Percentiles rank a stretch among this genome's conserved stretches.
These are phyloP conservation scores for Mylabris phalerata DNA, from an alignment of 1,140 invertebrate species.

Conservation along the genomic window DNA sequence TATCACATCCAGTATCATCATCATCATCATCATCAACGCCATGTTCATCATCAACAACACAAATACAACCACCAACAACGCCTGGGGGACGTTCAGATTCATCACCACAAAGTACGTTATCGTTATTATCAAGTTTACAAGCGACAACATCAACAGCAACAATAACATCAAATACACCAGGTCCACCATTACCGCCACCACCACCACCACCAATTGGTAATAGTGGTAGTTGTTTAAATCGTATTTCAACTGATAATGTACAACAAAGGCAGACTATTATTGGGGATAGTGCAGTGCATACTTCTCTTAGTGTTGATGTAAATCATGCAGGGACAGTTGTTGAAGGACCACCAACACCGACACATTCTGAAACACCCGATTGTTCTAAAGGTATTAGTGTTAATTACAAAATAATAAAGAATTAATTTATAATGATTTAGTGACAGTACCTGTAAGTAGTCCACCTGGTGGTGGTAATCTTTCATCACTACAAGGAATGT, in stretches of 20 bases:
- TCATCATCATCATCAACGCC: conserved; percentile 3
- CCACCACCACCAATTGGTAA: not conserved
- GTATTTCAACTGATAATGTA: not conserved
- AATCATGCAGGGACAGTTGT: conserved; percentile 42
- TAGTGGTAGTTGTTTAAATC: conserved; percentile 11
- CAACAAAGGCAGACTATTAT: conserved; percentile 43
- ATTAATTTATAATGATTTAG: not conserved
- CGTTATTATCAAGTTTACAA: conserved; percentile 22
- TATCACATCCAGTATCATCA: conserved; percentile 45
- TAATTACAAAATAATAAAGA: not conserved
- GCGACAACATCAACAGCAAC: conserved; percentile 18
- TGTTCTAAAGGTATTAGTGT: conserved; percentile 43
- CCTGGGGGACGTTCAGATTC: conserved; percentile 30
- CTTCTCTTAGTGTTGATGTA: conserved; percentile 51
- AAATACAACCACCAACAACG: conserved; percentile 9
- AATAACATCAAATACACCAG: conserved; percentile 49
- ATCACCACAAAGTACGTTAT: conserved; percentile 42
- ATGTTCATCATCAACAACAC: conserved; percentile 24
- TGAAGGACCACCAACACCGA: conserved; percentile 61
- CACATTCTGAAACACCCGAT: conserved; percentile 62
- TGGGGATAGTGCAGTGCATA: conserved; percentile 32
- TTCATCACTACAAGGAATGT: conserved; percentile 32
- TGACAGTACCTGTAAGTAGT: conserved; percentile 28
- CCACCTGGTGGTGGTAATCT: conserved; percentile 30
- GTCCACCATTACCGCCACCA: conserved; percentile 40